Conservation (phyloP, 2,113 vertebrate genomes). For the Siniperca knerii region DNA sequence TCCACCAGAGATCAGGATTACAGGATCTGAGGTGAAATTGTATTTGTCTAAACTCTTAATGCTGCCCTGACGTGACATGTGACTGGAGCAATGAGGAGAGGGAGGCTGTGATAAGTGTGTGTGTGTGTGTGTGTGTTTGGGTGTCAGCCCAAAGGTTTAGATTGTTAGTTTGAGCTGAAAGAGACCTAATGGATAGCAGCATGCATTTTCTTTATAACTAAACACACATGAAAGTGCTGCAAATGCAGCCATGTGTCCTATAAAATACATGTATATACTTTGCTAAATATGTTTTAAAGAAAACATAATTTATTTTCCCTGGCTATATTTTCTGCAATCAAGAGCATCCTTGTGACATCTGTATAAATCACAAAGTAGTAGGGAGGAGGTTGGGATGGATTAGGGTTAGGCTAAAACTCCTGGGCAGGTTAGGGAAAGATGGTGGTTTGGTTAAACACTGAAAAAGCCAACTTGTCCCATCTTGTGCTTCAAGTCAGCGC, state of each 20-base stretch:
- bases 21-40: conserved; percentile 62
- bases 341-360: background rate
- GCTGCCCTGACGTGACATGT: conserved; percentile 52
- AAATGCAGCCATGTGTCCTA: background rate
- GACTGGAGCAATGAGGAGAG: conserved; percentile 3
- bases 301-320: background rate
- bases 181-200: background rate
- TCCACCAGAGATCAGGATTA: conserved; percentile 53
- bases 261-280: background rate
- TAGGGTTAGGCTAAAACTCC: background rate
- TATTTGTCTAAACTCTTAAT: conserved; percentile 68
- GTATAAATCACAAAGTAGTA: background rate
- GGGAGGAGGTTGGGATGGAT: background rate
- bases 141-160: background rate
- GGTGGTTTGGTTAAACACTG: conserved; percentile 4
- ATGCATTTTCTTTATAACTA: background rate
- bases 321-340: background rate
- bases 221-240: background rate
- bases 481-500: background rate
- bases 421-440: background rate
- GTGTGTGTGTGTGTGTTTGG: conserved; percentile 5
- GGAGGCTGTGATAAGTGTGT: conserved; percentile 6
- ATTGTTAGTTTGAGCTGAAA: conserved; percentile 15
- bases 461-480: background rate
- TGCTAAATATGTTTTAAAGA: background rate